Base-by-base conservation (phyloP, 2,113 vertebrate species). In the Pluvialis apricaria region DNA sequence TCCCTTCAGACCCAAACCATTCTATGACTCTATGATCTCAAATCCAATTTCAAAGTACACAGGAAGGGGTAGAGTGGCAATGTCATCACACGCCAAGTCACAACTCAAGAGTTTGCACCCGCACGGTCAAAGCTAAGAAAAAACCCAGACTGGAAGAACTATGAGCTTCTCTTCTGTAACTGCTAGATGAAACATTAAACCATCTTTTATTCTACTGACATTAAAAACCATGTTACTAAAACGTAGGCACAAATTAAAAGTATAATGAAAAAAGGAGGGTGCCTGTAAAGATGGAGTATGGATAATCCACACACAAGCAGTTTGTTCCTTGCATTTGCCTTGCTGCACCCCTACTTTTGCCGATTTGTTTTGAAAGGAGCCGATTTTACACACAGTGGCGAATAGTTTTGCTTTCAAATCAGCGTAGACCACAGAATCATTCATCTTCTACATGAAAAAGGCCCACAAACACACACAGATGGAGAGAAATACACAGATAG, bases 251-350 rank as follows among this genome's bases (percentile, higher is more conserved):
- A 52, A 34, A 22, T 49, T 10, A 10, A 40, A 76, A 60, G 38
- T 21, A 0, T 2, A n/a, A 40, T 34, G 15, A 40, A 31, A 28
- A 32, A 40, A 6, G 0, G 5, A 54, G 36, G 1, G 2, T 26
- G 25, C 25, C 38, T 29, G n/a, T 10, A 5, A 19, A 29, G 54
- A 6, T 0, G 5, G 24, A 66, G 29, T 0, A 13, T 0, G 38
- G 49, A 13, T 21, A 20, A 61, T 15, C 44, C 4, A 34, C 1
- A 29, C 5, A 0, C 7, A 26, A 58, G 24, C 15, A 40, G 18
- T 36, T 11, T 42, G 58, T 3, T 4, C 20, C 52, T 54, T n/a
- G 21, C 47, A 2, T 18, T 29, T 36, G 64, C 17, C 73, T 40
- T 64, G 61, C 32, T 68, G 65, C 81, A 21, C 5, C 86, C 25